A percentile compares a stretch with the other conserved stretches of the same genome.
phyloP scores from a whole-genome alignment of 1,140 invertebrate genomes.

The Sesamia nonagrioides region DNA sequence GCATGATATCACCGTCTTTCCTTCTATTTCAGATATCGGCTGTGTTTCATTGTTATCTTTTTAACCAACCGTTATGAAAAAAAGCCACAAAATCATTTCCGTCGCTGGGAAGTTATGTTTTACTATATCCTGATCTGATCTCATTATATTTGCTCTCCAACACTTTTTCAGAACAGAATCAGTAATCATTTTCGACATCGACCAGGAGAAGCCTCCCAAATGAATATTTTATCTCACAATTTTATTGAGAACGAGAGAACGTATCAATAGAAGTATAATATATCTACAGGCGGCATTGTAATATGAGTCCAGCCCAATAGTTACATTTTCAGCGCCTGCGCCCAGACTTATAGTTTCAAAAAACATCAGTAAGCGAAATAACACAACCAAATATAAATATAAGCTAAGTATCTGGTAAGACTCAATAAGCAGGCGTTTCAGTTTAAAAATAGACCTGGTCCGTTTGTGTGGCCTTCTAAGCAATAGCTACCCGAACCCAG shows the following conservation, averaged over 20 bases:
- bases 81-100: background rate
- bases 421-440: slow-evolving; percentile 50
- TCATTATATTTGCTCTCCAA: slow-evolving; percentile 24
- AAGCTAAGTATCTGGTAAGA: slow-evolving; percentile 19
- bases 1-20: background rate
- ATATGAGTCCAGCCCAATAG: background rate
- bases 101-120: background rate
- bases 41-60: no score
- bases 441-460: slow-evolving; percentile 56
- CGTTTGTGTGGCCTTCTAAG: slow-evolving; percentile 55
- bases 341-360: background rate
- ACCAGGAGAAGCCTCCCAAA: slow-evolving; percentile 3
- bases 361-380: slow-evolving; percentile 11
- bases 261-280: slow-evolving; percentile 27
- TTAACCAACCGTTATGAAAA: background rate
- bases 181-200: slow-evolving; percentile 31
- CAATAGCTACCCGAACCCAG: slow-evolving; percentile 46
- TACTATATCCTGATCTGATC: background rate
- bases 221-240: slow-evolving; percentile 34
- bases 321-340: background rate
- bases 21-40: background rate
- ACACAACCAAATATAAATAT: slow-evolving; percentile 27
- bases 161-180: slow-evolving; percentile 23
- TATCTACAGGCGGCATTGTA: background rate
- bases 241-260: slow-evolving; percentile 30